Evolutionary conservation across 1,140 invertebrate genomes (phyloP).

Genomic region (Brachionus manjavacas): DNA sequence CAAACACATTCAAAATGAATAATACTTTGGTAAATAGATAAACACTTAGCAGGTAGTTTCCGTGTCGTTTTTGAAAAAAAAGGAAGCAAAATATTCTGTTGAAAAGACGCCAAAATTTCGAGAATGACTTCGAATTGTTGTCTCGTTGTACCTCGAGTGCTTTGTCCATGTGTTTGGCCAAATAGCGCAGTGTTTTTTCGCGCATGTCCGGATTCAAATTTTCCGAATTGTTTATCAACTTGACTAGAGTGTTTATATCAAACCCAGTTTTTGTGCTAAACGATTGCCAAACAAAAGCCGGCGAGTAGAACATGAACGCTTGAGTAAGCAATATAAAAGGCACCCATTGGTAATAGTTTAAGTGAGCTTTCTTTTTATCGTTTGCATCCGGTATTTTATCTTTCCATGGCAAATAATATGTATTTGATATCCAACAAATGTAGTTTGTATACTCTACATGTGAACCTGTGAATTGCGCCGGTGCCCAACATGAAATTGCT

Average conservation of each 20-base stretch:
- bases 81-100: constrained; percentile 50
- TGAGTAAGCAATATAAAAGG: constrained; percentile 54
- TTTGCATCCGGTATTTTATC: constrained; percentile 36
- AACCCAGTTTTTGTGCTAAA: constrained; percentile 37
- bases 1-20: constrained; percentile 60
- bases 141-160: constrained; percentile 52
- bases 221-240: constrained; percentile 24
- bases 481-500: constrained; percentile 69
- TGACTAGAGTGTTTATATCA: constrained; percentile 39
- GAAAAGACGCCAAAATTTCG: constrained; percentile 44
- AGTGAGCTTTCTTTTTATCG: constrained; percentile 15
- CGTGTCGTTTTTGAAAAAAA: constrained; percentile 56
- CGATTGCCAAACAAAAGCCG: constrained; percentile 50
- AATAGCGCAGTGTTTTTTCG: constrained; percentile 54
- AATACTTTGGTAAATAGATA: constrained; percentile 60
- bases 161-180: constrained; percentile 55
- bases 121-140: constrained; percentile 50
- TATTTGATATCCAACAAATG: constrained; percentile 59
- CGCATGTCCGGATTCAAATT: constrained; percentile 50
- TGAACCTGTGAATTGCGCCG: constrained; percentile 47
- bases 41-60: constrained; percentile 59
- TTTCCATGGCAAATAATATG: constrained; percentile 53
- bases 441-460: constrained; percentile 51
- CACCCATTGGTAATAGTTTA: constrained; percentile 55
- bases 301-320: constrained; percentile 54